These are phyloP conservation scores for Lasioglossum vierecki DNA, from an alignment of 2,888 invertebrate genomes.

Conservation along the genomic window DNA sequence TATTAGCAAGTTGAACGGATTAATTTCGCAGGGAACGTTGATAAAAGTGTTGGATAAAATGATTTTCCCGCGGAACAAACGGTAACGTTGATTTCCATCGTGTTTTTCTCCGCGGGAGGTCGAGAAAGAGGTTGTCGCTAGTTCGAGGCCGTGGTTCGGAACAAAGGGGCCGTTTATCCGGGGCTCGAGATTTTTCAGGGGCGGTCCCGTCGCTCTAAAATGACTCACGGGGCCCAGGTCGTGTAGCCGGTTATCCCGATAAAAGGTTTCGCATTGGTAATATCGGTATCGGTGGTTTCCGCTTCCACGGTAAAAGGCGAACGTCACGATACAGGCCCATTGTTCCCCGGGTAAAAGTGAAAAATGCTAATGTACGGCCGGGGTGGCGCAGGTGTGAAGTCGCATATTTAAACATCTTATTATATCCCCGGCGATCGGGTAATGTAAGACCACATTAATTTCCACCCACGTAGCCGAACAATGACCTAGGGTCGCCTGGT, in stretches of 20 bases:
- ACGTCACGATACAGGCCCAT: constrained; percentile 57
- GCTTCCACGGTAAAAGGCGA: constrained; percentile 61
- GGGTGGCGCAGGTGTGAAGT: constrained; percentile 66
- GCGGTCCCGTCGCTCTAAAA: constrained; percentile 19
- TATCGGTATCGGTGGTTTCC: constrained; percentile 44
- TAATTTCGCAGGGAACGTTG: neutral
- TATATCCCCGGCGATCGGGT: constrained; percentile 61
- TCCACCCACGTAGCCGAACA: constrained; percentile 68
- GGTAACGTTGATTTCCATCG: neutral
- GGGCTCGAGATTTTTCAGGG: neutral
- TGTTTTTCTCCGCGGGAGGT: neutral
- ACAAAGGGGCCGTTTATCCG: constrained; percentile 21
- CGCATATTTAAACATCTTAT: constrained; percentile 70
- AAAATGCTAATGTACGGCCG: constrained; percentile 58
- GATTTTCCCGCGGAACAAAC: neutral
- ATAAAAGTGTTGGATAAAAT: neutral
- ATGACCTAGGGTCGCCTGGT: constrained; percentile 61
- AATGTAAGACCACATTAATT: constrained; percentile 69
- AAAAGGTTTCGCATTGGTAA: constrained; percentile 18
- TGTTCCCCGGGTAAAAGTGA: constrained; percentile 52
- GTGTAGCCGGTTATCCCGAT: constrained; percentile 29
- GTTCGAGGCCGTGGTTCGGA: neutral
- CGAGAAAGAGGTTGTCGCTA: neutral
- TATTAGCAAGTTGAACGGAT: neutral
- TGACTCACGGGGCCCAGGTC: constrained; percentile 33